These are phyloP conservation scores for Drosophila subsilvestris DNA, from an alignment of 2,888 invertebrate genomes.

Conservation along the genomic window DNA sequence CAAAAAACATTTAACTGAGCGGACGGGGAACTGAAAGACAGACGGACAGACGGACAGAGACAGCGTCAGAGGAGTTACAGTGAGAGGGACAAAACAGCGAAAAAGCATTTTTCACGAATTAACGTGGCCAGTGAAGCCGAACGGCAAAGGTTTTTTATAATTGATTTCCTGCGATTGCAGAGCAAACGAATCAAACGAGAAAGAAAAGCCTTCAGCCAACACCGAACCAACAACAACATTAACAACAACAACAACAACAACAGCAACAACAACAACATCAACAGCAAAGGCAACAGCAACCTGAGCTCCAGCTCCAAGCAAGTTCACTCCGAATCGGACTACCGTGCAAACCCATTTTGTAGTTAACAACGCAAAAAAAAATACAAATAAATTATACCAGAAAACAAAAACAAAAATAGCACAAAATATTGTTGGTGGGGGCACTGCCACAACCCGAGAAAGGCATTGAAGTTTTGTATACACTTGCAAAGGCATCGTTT, in stretches of 20 bases:
- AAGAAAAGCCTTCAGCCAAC: slow-evolving; percentile 41
- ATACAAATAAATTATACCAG: slow-evolving; percentile 40
- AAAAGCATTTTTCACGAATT: slow-evolving; percentile 75
- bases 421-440: slow-evolving; percentile 48
- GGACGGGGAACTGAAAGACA: slow-evolving; percentile 12
- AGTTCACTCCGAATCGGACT: slow-evolving; percentile 47
- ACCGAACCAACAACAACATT: slow-evolving; percentile 9
- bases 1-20: slow-evolving; percentile 45
- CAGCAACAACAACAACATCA: slow-evolving; percentile 32
- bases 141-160: slow-evolving; percentile 74
- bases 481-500: background rate
- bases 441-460: background rate
- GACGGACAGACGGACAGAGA: slow-evolving; percentile 11
- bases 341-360: slow-evolving; percentile 62
- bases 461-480: background rate
- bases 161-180: slow-evolving; percentile 74
- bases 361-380: slow-evolving; percentile 44
- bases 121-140: slow-evolving; percentile 72
- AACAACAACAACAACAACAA: slow-evolving; percentile 39
- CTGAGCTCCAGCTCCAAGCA: slow-evolving; percentile 38
- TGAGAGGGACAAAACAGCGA: slow-evolving; percentile 35
- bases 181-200: slow-evolving; percentile 54
- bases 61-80: slow-evolving; percentile 4
- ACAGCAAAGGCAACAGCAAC: slow-evolving; percentile 29
- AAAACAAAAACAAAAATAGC: slow-evolving; percentile 35